These are phyloP conservation scores for Pterostichus madidus DNA, from an alignment of 2,888 invertebrate species.

Conservation along the genomic window DNA sequence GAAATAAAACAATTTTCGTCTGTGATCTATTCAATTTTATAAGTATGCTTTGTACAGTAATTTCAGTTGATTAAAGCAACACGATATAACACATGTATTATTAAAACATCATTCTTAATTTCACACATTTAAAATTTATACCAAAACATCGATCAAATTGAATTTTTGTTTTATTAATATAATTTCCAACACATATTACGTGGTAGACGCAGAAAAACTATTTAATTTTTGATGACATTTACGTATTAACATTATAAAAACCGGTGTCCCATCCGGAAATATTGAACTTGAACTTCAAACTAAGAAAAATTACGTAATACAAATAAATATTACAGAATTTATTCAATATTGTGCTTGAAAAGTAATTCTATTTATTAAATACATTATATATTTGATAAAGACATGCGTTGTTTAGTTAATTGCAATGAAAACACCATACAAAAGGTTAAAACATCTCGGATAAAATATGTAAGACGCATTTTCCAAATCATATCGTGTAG, in stretches of 20 bases:
- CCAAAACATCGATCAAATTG: background rate
- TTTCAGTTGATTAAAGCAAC: constrained; percentile 44
- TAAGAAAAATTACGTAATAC: constrained; percentile 52
- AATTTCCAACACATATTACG: background rate
- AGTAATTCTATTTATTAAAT: constrained; percentile 36
- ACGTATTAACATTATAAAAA: background rate
- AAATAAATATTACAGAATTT: constrained; percentile 40
- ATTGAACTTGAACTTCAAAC: constrained; percentile 48
- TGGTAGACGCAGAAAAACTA: background rate
- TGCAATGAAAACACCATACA: constrained; percentile 38
- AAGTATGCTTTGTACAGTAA: constrained; percentile 28
- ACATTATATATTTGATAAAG: constrained; percentile 45
- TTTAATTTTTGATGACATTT: background rate
- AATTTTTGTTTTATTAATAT: background rate
- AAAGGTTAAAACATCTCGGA: constrained; percentile 24
- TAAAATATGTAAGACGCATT: background rate
- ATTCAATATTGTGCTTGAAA: background rate
- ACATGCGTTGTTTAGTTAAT: constrained; percentile 46
- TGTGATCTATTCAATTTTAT: background rate
- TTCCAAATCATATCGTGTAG: background rate
- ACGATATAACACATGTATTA: constrained; percentile 17
- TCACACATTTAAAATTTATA: constrained; percentile 47
- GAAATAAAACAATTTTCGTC: background rate
- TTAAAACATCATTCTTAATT: background rate
- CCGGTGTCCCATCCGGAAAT: constrained; percentile 9